Percentiles rank a stretch among this genome's conserved stretches.
Evolutionary conservation across 1,140 invertebrate species (phyloP).

Genomic region (Diabrotica undecimpunctata): DNA sequence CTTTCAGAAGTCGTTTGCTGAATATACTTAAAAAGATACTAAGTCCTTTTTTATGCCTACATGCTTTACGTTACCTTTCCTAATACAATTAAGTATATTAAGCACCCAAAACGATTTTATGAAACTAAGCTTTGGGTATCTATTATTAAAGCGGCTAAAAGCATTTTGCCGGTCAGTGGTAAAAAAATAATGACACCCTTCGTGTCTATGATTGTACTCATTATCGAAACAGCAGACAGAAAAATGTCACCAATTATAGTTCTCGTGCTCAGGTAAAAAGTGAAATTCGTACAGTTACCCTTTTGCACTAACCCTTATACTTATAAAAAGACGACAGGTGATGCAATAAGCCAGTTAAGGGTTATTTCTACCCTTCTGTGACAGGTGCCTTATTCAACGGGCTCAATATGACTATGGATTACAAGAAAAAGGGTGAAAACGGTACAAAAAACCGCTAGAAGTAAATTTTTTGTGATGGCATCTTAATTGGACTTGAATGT

Average conservation of each 20-base stretch:
- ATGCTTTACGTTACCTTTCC: too few relatives aligned
- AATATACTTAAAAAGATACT: too few relatives aligned
- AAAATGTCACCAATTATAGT: not conserved
- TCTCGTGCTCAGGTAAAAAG: constrained; percentile 15
- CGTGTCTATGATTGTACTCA: not conserved
- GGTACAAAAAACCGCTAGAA: constrained; percentile 20
- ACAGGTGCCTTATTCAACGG: constrained; percentile 28
- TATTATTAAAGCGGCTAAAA: too few relatives aligned
- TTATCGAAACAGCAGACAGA: constrained; percentile 2
- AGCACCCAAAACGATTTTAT: too few relatives aligned
- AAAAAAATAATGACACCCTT: too few relatives aligned
- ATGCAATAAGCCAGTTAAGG: constrained; percentile 29
- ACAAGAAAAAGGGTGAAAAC: constrained; percentile 31
- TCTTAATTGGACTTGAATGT: constrained; percentile 24
- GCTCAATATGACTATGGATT: constrained; percentile 23
- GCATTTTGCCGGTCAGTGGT: too few relatives aligned
- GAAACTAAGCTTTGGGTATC: too few relatives aligned
- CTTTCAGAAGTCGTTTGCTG: too few relatives aligned
- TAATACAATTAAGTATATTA: too few relatives aligned
- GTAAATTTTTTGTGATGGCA: constrained; percentile 21
- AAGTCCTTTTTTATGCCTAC: too few relatives aligned
- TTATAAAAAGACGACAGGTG: constrained; percentile 27
- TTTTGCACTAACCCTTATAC: constrained; percentile 7
- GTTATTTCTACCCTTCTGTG: constrained; percentile 33
- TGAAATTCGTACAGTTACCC: constrained; percentile 18